Evolutionary conservation across 2,888 invertebrate species (phyloP).

Genomic region (Myopa tessellatipennis): DNA sequence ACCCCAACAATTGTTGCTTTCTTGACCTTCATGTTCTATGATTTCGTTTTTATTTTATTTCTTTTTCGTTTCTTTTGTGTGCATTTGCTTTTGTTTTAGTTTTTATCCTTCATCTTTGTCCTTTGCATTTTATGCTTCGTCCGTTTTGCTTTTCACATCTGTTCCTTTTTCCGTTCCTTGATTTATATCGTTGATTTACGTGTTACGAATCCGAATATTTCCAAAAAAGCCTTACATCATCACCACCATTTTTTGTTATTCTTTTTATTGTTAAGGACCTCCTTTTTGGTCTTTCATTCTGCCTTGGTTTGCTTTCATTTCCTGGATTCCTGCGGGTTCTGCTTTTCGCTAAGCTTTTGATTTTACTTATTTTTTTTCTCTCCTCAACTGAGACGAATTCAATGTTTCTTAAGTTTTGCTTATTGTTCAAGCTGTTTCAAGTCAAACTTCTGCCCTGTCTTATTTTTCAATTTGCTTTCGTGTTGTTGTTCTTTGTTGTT

Average conservation of each 20-base stretch:
- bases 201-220: background rate
- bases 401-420: too few species aligned
- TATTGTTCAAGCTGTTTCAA: too few species aligned
- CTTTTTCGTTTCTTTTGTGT: background rate
- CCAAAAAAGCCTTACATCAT: background rate
- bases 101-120: background rate
- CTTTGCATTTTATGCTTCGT: background rate
- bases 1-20: background rate
- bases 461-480: background rate
- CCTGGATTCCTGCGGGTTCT: too few species aligned
- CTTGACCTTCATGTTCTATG: background rate
- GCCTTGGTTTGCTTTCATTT: too few species aligned
- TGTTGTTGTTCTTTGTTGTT: background rate
- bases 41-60: background rate
- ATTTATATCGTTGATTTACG: background rate
- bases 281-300: too few species aligned
- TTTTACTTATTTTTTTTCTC: too few species aligned
- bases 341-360: too few species aligned
- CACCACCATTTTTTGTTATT: background rate
- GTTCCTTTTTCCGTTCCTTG: background rate
- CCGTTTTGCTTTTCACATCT: background rate
- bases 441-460: too few species aligned
- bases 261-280: too few species aligned
- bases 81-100: too few species aligned
- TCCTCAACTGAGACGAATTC: too few species aligned